These are phyloP conservation scores for Megaleporinus macrocephalus DNA, from an alignment of 2,113 vertebrate genomes.

Conservation along the genomic window DNA sequence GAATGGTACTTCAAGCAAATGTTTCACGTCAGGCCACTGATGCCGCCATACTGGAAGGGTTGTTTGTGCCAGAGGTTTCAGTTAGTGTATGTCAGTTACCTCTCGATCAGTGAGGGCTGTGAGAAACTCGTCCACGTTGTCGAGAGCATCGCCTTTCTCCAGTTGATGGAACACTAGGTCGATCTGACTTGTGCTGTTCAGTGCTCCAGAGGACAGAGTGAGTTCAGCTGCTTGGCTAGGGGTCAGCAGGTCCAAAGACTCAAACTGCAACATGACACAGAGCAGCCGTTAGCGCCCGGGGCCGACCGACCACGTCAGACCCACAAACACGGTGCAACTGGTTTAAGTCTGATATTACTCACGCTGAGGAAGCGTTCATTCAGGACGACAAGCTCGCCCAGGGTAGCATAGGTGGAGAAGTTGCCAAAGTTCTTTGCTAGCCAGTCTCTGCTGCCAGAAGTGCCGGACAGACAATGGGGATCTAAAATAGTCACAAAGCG, in stretches of 20 bases:
- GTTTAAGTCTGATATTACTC: constrained; percentile 31
- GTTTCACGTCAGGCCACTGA: not conserved
- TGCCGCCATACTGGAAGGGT: not conserved
- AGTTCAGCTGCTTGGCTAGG: constrained; percentile 60
- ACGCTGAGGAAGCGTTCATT: constrained; percentile 63
- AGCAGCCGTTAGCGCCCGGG: not conserved
- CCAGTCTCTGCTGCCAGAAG: constrained; percentile 40
- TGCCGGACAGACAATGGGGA: constrained; percentile 56
- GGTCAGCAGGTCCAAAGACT: constrained; percentile 43
- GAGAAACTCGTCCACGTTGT: constrained; percentile 43
- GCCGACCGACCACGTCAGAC: not conserved
- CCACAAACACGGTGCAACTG: not conserved
- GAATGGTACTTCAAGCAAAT: not conserved
- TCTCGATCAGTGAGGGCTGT: constrained; percentile 39
- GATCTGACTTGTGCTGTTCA: constrained; percentile 43
- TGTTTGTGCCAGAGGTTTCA: no score
- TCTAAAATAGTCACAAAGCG: constrained; percentile 43
- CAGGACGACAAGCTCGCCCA: constrained; percentile 57
- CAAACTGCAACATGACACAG: constrained; percentile 23
- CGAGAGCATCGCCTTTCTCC: constrained; percentile 20
- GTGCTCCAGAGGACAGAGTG: constrained; percentile 41
- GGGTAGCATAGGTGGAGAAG: constrained; percentile 53
- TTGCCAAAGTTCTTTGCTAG: constrained; percentile 54
- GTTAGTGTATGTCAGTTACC: not conserved
- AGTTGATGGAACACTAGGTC: constrained; percentile 30